phyloP scores from a whole-genome alignment of 2,888 invertebrate genomes.

The Tuberolachnus salignus region DNA sequence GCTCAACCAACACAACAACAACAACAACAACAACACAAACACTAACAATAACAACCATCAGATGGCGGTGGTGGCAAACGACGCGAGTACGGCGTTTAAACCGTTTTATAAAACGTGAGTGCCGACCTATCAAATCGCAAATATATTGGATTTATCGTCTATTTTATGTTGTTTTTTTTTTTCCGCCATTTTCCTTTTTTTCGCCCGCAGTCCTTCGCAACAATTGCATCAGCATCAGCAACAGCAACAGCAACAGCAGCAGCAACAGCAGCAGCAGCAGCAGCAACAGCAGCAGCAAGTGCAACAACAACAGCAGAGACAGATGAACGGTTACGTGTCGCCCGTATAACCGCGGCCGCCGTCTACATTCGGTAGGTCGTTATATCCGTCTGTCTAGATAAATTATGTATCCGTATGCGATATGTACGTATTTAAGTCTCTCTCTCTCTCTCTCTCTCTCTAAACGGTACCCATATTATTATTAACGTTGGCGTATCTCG shows the following conservation, averaged over 20 bases:
- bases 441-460: too few relatives aligned
- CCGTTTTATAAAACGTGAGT: slow-evolving; percentile 88
- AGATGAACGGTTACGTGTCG: slow-evolving; percentile 53
- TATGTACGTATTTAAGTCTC: too few relatives aligned
- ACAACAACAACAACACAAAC: slow-evolving; percentile 60
- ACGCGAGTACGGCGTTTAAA: slow-evolving; percentile 75
- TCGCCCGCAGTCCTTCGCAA: slow-evolving; percentile 20
- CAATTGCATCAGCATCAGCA: slow-evolving; percentile 32
- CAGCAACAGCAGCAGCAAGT: slow-evolving; percentile 37
- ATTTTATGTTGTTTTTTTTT: background rate
- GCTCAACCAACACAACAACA: slow-evolving; percentile 59
- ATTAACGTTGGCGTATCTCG: slow-evolving; percentile 4
- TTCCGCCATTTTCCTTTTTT: background rate
- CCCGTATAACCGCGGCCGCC: slow-evolving; percentile 23
- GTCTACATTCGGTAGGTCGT: too few relatives aligned
- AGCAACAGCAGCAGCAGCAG: slow-evolving; percentile 11
- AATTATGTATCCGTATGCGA: too few relatives aligned
- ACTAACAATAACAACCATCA: slow-evolving; percentile 57
- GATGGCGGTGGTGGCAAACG: slow-evolving; percentile 58
- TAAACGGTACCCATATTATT: too few relatives aligned
- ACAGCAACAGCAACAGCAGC: slow-evolving; percentile 18
- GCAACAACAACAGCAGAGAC: slow-evolving; percentile 38
- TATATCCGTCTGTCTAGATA: background rate
- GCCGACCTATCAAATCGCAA: background rate
- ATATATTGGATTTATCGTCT: background rate